A percentile compares a stretch with the other conserved stretches of the same genome.
Evolutionary conservation across 2,888 invertebrate genomes (phyloP).

Genomic region (Idaea dimidiata): DNA sequence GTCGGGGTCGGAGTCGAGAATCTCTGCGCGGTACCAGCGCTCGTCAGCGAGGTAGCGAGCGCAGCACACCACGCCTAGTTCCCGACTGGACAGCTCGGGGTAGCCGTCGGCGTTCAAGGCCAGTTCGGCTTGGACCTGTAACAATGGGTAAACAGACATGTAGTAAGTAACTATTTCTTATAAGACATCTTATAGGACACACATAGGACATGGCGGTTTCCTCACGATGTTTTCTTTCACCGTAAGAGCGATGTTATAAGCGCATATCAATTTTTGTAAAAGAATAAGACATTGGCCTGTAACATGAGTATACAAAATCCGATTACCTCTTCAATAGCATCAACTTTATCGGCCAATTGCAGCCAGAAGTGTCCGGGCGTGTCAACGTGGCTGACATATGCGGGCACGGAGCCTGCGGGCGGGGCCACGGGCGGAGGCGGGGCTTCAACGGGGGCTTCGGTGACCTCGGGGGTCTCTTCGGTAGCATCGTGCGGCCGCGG

Average conservation of each 20-base stretch:
- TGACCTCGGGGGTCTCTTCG: slow-evolving; percentile 35
- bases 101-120: slow-evolving; percentile 80
- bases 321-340: slow-evolving; percentile 70
- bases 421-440: slow-evolving; percentile 46
- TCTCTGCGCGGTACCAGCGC: slow-evolving; percentile 95
- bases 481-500: too few relatives aligned
- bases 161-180: too few relatives aligned
- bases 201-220: too few relatives aligned
- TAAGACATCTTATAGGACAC: too few relatives aligned
- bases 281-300: too few relatives aligned
- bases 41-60: slow-evolving; percentile 92
- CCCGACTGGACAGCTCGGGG: slow-evolving; percentile 77
- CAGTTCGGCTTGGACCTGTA: slow-evolving; percentile 81
- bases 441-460: slow-evolving; percentile 37
- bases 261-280: too few relatives aligned
- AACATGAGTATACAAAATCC: too few relatives aligned
- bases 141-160: too few relatives aligned
- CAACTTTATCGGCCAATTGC: slow-evolving; percentile 81
- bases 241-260: too few relatives aligned
- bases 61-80: slow-evolving; percentile 83
- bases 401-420: slow-evolving; percentile 66
- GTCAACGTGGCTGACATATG: slow-evolving; percentile 86
- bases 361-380: slow-evolving; percentile 89
- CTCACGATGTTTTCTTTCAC: too few relatives aligned
- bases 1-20: slow-evolving; percentile 89